Conservation (phyloP, 2,797 vertebrate species). For the Sebastes dallii region DNA sequence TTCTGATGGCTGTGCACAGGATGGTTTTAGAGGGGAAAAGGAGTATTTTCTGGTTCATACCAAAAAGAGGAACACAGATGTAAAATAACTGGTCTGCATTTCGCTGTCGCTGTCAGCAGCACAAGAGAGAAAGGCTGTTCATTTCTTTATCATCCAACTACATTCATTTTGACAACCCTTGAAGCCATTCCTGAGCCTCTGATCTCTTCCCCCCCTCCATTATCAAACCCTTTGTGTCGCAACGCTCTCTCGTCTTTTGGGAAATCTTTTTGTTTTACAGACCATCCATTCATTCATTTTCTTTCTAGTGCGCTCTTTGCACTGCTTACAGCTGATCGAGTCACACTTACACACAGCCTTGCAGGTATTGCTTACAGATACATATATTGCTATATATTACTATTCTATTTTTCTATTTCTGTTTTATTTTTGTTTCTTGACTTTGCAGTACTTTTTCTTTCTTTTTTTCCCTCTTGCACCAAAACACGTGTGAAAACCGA, state of each 20-base stretch:
- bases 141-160: background rate
- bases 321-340: background rate
- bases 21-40: background rate
- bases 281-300: background rate
- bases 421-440: background rate
- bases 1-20: background rate
- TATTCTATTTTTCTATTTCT: no score
- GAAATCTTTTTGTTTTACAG: slow-evolving; percentile 3
- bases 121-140: background rate
- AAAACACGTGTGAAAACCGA: no score
- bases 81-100: background rate
- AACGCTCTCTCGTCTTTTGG: background rate
- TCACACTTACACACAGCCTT: slow-evolving; percentile 1
- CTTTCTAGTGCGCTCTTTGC: background rate
- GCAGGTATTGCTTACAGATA: background rate
- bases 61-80: background rate
- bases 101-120: background rate
- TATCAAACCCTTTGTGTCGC: background rate
- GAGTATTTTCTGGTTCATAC: background rate
- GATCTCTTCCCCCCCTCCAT: background rate
- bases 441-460: background rate
- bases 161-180: background rate
- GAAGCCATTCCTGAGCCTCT: background rate
- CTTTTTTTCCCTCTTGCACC: background rate
- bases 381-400: background rate